phyloP scores from a whole-genome alignment of 2,797 vertebrate genomes.

The Pseudomugil gertrudae region DNA sequence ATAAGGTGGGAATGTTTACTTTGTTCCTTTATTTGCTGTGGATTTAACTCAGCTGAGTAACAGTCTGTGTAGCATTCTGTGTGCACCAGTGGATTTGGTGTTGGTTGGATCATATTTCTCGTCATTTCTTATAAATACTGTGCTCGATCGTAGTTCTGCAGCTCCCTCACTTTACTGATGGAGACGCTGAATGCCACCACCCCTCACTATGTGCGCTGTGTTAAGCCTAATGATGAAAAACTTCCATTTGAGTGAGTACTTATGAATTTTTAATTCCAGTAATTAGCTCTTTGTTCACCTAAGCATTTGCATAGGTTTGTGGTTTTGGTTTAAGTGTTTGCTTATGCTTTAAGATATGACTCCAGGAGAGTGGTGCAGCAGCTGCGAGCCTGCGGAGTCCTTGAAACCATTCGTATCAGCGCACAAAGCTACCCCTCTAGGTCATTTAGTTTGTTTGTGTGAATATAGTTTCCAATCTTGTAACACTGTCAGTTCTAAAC shows the following conservation, averaged over 20 bases:
- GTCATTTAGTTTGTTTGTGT: conserved; percentile 45
- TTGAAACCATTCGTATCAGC: conserved; percentile 96
- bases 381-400: conserved; percentile 93
- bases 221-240: conserved; percentile 97
- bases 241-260: conserved; percentile 92
- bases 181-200: conserved; percentile 94
- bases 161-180: conserved; percentile 93
- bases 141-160: conserved; percentile 86
- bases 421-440: conserved; percentile 98
- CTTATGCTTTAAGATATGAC: conserved; percentile 86
- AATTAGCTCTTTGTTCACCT: neutral
- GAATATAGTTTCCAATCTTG: neutral
- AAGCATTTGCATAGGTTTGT: neutral
- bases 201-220: conserved; percentile 97
- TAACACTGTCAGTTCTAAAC: neutral
- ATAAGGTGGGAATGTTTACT: conserved; percentile 86
- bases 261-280: neutral
- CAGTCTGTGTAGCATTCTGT: neutral
- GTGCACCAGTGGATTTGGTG: neutral
- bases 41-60: neutral
- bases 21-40: conserved; percentile 13
- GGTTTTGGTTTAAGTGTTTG: conserved; percentile 8
- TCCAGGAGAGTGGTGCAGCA: conserved; percentile 93
- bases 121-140: neutral
- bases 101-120: neutral